A percentile compares a stretch with the other conserved stretches of the same genome.
Conservation (phyloP, 2,797 vertebrate genomes). For the Adelosebastes latens region DNA sequence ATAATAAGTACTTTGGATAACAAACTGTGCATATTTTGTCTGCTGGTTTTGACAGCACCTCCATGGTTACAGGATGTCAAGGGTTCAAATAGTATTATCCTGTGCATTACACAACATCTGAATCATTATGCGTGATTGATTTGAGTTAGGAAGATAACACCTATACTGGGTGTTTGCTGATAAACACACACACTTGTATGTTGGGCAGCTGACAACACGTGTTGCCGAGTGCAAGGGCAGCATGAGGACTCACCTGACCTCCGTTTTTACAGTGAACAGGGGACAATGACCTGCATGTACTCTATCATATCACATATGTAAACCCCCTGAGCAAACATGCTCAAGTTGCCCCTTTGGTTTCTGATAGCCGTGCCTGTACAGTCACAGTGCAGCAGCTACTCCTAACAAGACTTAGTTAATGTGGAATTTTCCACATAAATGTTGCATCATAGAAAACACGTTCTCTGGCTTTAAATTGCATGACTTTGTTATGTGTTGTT, state of each 20-base stretch:
- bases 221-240: constrained; percentile 1
- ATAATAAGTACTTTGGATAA: not conserved
- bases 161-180: not conserved
- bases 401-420: not conserved
- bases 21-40: not conserved
- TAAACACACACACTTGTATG: not conserved
- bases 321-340: constrained; percentile 46
- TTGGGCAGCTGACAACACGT: not conserved
- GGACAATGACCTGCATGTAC: constrained; percentile 44
- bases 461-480: not conserved
- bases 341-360: constrained; percentile 13
- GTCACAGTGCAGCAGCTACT: not conserved
- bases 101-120: constrained; percentile 5
- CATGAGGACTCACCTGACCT: constrained; percentile 19
- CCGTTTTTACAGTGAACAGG: constrained; percentile 15
- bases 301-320: constrained; percentile 44
- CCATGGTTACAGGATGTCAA: not conserved
- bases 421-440: constrained; percentile 16
- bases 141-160: not conserved
- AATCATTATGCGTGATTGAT: not conserved
- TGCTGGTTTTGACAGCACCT: not conserved
- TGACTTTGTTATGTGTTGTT: not conserved
- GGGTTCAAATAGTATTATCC: not conserved
- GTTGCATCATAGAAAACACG: not conserved
- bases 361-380: constrained; percentile 23